Evolutionary conservation across 2,888 invertebrate genomes (phyloP).

Genomic region (Hydraecia micacea): DNA sequence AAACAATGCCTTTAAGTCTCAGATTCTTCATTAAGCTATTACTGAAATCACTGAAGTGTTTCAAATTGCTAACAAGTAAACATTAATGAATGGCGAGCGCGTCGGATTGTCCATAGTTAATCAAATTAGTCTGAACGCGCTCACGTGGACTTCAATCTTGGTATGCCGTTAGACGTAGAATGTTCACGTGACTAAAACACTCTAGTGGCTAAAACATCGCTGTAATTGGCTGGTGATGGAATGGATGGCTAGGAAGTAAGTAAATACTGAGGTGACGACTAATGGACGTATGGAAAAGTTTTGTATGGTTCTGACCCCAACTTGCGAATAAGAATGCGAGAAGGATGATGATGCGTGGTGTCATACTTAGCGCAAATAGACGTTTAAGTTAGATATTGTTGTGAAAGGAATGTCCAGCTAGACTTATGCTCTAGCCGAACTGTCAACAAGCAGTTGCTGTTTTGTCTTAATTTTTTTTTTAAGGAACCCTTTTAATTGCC

Average conservation of each 20-base stretch:
- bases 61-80: slow-evolving; percentile 35
- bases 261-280: background rate
- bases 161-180: background rate
- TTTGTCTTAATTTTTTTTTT: too few species aligned
- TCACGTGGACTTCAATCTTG: slow-evolving; percentile 31
- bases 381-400: too few species aligned
- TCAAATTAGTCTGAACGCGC: slow-evolving; percentile 31
- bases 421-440: too few species aligned
- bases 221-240: background rate
- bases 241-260: background rate
- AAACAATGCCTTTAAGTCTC: background rate
- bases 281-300: background rate
- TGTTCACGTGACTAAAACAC: slow-evolving; percentile 34
- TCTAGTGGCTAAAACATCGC: background rate
- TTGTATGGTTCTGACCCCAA: too few species aligned
- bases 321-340: too few species aligned
- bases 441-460: too few species aligned
- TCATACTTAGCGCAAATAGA: too few species aligned
- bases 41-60: background rate
- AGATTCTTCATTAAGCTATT: background rate
- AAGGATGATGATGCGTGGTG: too few species aligned
- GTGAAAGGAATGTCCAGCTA: too few species aligned
- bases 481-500: too few species aligned
- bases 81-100: slow-evolving; percentile 40
- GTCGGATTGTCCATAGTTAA: slow-evolving; percentile 39